phyloP scores from a whole-genome alignment of 2,797 vertebrate species.

The Ciconia nigra region DNA sequence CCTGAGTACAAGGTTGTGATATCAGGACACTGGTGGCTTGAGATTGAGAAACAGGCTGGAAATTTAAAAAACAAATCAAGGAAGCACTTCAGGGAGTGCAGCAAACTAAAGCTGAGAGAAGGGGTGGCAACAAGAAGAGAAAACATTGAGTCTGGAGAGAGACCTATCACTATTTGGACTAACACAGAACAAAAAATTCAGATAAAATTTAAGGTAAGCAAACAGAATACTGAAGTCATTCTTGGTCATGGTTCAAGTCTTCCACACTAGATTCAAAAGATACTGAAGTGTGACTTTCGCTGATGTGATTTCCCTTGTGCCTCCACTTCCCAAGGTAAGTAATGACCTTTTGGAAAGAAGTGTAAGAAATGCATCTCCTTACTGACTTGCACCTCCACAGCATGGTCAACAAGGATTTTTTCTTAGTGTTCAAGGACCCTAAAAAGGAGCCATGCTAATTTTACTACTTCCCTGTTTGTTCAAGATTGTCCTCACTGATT shows the following conservation, averaged over 20 bases:
- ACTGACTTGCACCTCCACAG: background rate
- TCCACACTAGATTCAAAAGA: background rate
- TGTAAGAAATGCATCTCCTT: background rate
- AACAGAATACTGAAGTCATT: background rate
- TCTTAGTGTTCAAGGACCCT: background rate
- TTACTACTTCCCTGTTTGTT: slow-evolving; percentile 16
- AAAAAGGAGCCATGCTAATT: background rate
- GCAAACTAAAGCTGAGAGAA: background rate
- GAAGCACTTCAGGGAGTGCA: background rate
- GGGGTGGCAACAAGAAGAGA: background rate
- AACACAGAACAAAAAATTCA: background rate
- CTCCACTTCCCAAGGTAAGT: background rate
- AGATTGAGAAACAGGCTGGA: background rate
- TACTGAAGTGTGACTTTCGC: background rate
- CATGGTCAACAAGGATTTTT: background rate
- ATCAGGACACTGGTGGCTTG: background rate
- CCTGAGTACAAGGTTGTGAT: background rate
- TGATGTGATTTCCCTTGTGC: background rate
- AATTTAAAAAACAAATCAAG: background rate
- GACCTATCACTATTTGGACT: background rate
- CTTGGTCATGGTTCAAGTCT: background rate
- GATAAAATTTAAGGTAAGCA: slow-evolving; percentile 13
- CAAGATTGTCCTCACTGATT: background rate
- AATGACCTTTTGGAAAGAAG: background rate
- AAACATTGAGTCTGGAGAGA: slow-evolving; percentile 10